A percentile compares a stretch with the other conserved stretches of the same genome.
Evolutionary conservation across 2,113 vertebrate genomes (phyloP).

Genomic region (Peromyscus californicus): DNA sequence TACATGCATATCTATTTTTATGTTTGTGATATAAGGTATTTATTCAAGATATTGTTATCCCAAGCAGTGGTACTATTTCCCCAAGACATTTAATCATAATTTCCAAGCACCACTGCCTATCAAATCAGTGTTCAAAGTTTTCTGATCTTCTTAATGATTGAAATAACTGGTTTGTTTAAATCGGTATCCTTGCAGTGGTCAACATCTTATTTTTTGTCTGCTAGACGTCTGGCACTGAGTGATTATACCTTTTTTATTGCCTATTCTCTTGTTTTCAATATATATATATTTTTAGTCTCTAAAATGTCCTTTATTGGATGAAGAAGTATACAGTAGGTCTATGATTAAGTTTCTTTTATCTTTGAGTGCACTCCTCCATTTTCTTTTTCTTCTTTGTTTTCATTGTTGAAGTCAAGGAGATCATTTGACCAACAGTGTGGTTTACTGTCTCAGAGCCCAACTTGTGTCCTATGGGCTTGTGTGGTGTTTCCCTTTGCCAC

Average conservation of each 20-base stretch:
- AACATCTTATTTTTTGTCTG: background rate
- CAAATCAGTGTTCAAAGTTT: background rate
- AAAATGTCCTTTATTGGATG: background rate
- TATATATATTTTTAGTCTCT: background rate
- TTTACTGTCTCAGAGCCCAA: background rate
- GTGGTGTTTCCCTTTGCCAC: background rate
- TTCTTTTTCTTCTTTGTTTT: constrained; percentile 28
- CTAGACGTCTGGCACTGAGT: background rate
- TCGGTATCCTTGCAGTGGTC: background rate
- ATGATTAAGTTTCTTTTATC: background rate
- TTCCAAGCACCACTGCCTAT: background rate
- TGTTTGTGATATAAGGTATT: background rate
- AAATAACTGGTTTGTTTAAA: constrained; percentile 25
- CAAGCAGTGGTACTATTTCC: background rate
- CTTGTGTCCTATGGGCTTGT: background rate
- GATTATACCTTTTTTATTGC: background rate
- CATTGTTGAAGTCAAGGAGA: constrained; percentile 14
- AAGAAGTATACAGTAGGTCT: background rate
- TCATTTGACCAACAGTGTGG: background rate
- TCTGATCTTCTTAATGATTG: background rate
- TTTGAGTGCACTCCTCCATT: background rate
- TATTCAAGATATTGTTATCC: background rate
- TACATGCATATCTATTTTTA: background rate
- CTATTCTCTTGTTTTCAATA: background rate
- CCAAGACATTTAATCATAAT: background rate